Base-by-base conservation (phyloP, 2,113 vertebrate species). In the Cyphotilapia sp. region DNA sequence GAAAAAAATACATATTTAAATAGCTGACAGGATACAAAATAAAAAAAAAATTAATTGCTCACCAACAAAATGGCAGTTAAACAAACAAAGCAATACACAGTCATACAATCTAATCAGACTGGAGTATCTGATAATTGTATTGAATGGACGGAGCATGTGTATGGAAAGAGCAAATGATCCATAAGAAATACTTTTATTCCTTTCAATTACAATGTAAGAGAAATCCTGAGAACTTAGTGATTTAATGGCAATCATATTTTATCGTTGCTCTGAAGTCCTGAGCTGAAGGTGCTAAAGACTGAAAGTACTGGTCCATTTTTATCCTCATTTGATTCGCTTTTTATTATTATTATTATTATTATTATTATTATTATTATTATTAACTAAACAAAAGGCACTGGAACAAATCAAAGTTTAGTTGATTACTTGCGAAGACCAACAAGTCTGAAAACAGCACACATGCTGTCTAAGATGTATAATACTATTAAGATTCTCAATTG, bases 31-130 rank as follows among this genome's bases (percentile, higher is more conserved):
- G 35, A 74, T 78, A 94, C 89, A 83, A 92, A 91, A 93, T 87
- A 93, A 87, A 92, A 16, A 85, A 85, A 86, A 90, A 89, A 90
- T 45, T 78, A 57, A 87, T 82, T 14, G 27, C 85, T 83, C 51
- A 87, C 80, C 42, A 91, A 88, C 89, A 91, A 89, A 66, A 90
- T 94, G 84, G 57, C 85, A 54, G 74, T 74, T 59, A 84, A 94
- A 90, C 92, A 94, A 91, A 94, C 66, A 95, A 97, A 97, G 95
- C 97, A 97, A 96, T 96, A 96, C 97, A 98, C 96, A 97, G 94
- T 97, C 96, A 97, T 96, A 97, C 97, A 98, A 97, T 96, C 91
- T 56, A 74, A 93, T 96, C 95, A 96, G 96, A 96, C 94, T 78
- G 87, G 74, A 89, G 81, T 17, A 94, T 96, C 95, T 95, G 95